These are phyloP conservation scores for Agonopterix alstromeriana DNA, from an alignment of 2,888 invertebrate species.

Conservation along the genomic window DNA sequence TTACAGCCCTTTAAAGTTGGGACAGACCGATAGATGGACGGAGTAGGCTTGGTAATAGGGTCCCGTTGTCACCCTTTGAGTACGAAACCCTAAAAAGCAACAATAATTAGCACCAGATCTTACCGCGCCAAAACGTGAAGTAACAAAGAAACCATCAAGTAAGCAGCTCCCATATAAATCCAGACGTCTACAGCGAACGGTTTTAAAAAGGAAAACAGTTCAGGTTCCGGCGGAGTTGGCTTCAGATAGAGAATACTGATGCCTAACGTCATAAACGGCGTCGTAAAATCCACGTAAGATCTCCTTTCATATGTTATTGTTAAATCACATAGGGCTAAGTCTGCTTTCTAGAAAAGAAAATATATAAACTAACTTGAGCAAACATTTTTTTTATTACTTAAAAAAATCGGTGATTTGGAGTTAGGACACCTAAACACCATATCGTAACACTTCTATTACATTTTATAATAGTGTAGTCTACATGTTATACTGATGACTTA, in stretches of 20 bases:
- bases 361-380: background rate
- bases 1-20: too few relatives aligned
- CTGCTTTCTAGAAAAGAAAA: constrained; percentile 84
- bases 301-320: constrained; percentile 96
- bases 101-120: constrained; percentile 6
- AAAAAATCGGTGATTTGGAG: too few relatives aligned
- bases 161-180: constrained; percentile 93
- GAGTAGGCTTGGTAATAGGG: too few relatives aligned
- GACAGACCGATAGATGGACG: too few relatives aligned
- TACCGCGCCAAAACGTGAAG: constrained; percentile 89
- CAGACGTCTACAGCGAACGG: constrained; percentile 92
- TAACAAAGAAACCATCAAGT: constrained; percentile 87
- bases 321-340: constrained; percentile 95
- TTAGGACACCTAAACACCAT: too few relatives aligned
- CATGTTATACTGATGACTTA: too few relatives aligned
- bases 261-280: constrained; percentile 98
- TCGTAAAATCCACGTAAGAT: constrained; percentile 93
- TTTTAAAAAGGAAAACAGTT: constrained; percentile 92
- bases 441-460: too few relatives aligned
- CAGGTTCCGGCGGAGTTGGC: constrained; percentile 85
- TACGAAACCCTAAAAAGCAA: too few relatives aligned
- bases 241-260: constrained; percentile 93
- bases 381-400: background rate
- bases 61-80: too few relatives aligned
- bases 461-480: too few relatives aligned